Conservation (phyloP, 2,888 invertebrate species). For the Volucella bombylans region DNA sequence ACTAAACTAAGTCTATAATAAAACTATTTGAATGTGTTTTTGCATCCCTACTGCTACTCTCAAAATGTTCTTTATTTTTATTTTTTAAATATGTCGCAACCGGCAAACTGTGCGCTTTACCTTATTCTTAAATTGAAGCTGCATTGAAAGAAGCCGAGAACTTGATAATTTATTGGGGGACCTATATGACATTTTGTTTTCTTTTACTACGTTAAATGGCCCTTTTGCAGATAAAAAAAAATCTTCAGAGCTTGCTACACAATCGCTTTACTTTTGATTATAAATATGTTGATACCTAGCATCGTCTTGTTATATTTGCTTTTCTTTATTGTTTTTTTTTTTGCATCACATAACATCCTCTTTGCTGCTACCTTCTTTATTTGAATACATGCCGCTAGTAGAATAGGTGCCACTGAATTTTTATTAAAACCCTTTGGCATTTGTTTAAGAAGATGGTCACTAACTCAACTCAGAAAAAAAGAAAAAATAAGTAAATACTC, state of each 20-base stretch:
- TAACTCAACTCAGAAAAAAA: neutral
- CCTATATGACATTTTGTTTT: constrained; percentile 81
- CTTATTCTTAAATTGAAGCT: constrained; percentile 62
- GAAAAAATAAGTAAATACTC: too few relatives aligned
- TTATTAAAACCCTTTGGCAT: constrained; percentile 20
- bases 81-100: constrained; percentile 67
- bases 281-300: constrained; percentile 61
- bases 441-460: neutral
- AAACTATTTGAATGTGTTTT: constrained; percentile 69
- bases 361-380: constrained; percentile 63
- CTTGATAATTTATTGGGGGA: constrained; percentile 81
- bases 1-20: constrained; percentile 58
- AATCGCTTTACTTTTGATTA: constrained; percentile 71
- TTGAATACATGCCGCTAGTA: constrained; percentile 44
- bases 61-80: constrained; percentile 50
- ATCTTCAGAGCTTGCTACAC: constrained; percentile 59
- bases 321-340: constrained; percentile 76
- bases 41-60: constrained; percentile 68
- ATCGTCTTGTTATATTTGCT: constrained; percentile 36
- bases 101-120: constrained; percentile 69
- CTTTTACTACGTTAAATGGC: constrained; percentile 71
- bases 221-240: constrained; percentile 67
- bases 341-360: constrained; percentile 66
- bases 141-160: constrained; percentile 74
- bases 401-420: constrained; percentile 50